Evolutionary conservation across 2,113 vertebrate genomes (phyloP).

Genomic region (Canis aureus): DNA sequence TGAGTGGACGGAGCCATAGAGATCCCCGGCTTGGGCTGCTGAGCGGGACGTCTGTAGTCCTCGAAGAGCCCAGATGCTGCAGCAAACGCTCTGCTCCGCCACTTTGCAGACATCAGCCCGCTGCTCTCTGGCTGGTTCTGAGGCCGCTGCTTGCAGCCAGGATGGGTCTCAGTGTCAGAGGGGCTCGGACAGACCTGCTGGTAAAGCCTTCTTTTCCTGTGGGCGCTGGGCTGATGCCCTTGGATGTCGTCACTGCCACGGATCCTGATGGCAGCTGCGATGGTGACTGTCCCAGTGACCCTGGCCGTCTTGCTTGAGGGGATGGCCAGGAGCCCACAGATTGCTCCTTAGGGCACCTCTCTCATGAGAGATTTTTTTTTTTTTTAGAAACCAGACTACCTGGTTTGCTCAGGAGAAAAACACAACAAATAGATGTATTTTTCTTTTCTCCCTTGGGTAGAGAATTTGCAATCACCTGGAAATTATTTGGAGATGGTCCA

Average conservation of each 20-base stretch:
- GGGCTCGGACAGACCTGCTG: rapidly evolving
- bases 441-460: background rate
- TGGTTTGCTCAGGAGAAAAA: background rate
- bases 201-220: background rate
- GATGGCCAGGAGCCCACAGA: background rate
- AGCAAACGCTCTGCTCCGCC: rapidly evolving
- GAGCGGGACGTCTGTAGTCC: background rate
- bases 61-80: background rate
- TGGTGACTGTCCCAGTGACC: background rate
- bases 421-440: background rate
- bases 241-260: background rate
- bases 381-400: background rate
- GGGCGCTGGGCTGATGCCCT: background rate
- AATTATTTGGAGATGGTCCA: background rate
- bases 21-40: background rate
- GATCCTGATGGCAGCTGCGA: background rate
- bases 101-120: rapidly evolving
- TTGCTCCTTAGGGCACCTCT: background rate
- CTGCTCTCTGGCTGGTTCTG: background rate
- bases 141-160: rapidly evolving
- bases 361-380: background rate
- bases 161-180: background rate
- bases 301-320: background rate
- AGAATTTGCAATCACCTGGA: background rate
- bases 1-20: background rate